These are phyloP conservation scores for Eutolmus rufibarbis DNA, from an alignment of 2,888 invertebrate species.

Conservation along the genomic window DNA sequence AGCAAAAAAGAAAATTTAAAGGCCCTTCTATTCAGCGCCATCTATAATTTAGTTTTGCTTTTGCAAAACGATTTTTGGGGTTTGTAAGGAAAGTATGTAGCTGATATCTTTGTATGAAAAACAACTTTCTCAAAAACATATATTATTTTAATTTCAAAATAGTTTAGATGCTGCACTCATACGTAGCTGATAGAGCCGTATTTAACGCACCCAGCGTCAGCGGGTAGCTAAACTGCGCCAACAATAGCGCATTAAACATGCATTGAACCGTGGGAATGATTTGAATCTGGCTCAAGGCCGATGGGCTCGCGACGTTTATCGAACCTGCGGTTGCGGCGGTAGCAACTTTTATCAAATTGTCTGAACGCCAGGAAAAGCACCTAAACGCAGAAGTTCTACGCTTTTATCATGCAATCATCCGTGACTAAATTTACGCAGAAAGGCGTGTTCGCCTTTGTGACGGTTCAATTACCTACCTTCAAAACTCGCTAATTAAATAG, in stretches of 20 bases:
- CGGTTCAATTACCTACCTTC: background rate
- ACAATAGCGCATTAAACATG: background rate
- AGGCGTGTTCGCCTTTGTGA: background rate
- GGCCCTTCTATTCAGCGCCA: too few species aligned
- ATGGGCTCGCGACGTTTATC: background rate
- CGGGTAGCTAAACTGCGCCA: background rate
- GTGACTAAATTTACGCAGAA: background rate
- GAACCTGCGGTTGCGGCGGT: background rate
- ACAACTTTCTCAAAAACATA: too few species aligned
- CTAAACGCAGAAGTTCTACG: background rate
- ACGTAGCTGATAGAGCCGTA: background rate
- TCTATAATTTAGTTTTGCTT: too few species aligned
- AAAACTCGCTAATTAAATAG: background rate
- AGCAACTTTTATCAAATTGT: background rate
- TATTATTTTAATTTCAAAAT: too few species aligned
- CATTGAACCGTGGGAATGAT: constrained; percentile 5
- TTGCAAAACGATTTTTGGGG: too few species aligned
- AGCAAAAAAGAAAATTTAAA: too few species aligned
- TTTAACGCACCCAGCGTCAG: background rate
- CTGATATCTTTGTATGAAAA: too few species aligned
- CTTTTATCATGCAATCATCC: background rate
- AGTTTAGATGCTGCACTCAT: background rate
- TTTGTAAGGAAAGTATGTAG: too few species aligned
- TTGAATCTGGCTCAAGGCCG: constrained; percentile 5
- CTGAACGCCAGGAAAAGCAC: background rate